phyloP scores from a whole-genome alignment of 2,797 vertebrate genomes.

The Anguilla anguilla region DNA sequence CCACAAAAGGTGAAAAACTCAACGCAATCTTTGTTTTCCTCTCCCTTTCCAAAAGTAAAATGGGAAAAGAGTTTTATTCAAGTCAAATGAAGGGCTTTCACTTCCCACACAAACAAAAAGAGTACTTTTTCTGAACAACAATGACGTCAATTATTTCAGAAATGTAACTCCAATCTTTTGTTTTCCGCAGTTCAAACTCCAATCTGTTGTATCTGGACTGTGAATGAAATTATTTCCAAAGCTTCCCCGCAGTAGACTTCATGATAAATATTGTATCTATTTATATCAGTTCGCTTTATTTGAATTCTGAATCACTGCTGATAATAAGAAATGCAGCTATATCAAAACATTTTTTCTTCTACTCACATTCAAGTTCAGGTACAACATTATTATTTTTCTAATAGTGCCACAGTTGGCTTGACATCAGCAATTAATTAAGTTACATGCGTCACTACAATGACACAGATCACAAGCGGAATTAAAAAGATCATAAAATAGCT shows the following conservation, averaged over 20 bases:
- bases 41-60: not conserved
- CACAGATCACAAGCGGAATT: not conserved
- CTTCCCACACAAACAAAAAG: not conserved
- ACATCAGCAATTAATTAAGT: not conserved
- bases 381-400: not conserved
- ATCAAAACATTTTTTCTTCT: not conserved
- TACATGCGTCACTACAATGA: not conserved
- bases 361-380: not conserved
- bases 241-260: not conserved
- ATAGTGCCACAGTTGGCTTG: not conserved
- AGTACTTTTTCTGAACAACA: not conserved
- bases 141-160: not conserved
- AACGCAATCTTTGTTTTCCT: not conserved
- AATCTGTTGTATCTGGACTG: not conserved
- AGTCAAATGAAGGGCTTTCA: not conserved
- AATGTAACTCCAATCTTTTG: not conserved
- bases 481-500: not conserved
- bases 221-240: not conserved
- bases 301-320: not conserved
- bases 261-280: not conserved
- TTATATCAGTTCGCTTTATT: not conserved
- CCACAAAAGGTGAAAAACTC: constrained; percentile 1
- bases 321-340: not conserved
- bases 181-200: not conserved
- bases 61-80: not conserved